Base-by-base conservation (phyloP, 2,797 vertebrate species). In the Lophius americanus region DNA sequence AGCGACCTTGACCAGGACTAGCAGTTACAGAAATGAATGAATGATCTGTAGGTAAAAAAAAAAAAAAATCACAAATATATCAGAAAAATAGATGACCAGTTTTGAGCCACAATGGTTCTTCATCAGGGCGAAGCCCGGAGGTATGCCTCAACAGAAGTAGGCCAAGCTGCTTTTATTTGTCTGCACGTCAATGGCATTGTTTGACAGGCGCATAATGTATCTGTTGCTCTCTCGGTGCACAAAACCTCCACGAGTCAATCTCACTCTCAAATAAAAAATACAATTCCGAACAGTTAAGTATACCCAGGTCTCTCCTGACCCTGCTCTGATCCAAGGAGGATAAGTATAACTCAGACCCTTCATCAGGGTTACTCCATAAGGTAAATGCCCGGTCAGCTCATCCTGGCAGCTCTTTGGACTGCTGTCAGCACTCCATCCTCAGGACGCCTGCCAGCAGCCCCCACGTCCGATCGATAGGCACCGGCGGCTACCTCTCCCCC, bases 391-490 rank as follows among this genome's bases (percentile, higher is more conserved):
- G 71, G 75, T 83, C 76, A 73, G 83, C 83, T 87, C 89, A 85
- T 90, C 89, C 76, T 54, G 39, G 75, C 81, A 78, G 87, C 85
- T 86, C 69, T 87, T 90, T 86, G 86, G 86, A 82, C 87, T 80
- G 84, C 86, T 78, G 82, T 91, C 90, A 91, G 91, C 89, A 91
- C 84, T 91, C 89, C 85, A 86, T 89, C 88, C 88, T 59, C 74
- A 88, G 91, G 89, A 89, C n/a, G 81, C 57, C 86, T 84, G 90
- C 88, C 89, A 90, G 83, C 48, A 82, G 73, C 82, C 81, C 72
- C 84, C 76, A 74, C 38, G 83, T 64, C 77, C 64, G 80, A 92
- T 92, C 91, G 89, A 92, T 92, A 89, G 81, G 77, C 87, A 85
- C 90, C 72, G 87, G 81, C 84, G 85, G 84, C 86, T 85, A 76